Evolutionary conservation across 2,888 invertebrate species (phyloP).

Genomic region (Sphinx pinastri): DNA sequence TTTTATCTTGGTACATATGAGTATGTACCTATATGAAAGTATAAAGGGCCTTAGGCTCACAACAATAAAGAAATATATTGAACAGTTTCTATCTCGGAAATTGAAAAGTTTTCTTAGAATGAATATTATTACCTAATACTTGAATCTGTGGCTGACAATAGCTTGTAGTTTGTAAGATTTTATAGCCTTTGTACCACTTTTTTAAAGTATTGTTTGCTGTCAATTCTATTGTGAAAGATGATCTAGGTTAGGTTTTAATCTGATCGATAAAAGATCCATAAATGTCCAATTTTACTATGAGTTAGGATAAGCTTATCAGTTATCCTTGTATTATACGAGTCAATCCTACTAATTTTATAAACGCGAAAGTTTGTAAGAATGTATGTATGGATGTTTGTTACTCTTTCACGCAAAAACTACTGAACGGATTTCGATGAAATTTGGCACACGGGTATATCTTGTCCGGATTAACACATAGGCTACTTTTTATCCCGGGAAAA

Average conservation of each 20-base stretch:
- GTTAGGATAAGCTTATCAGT: too few relatives aligned
- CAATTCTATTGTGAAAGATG: not conserved
- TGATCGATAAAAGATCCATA: too few relatives aligned
- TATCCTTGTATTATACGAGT: too few relatives aligned
- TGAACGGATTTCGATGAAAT: too few relatives aligned
- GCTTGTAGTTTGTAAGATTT: not conserved
- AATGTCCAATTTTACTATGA: too few relatives aligned
- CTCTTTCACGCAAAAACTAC: too few relatives aligned
- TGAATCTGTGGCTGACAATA: constrained; percentile 3
- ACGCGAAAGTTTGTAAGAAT: too few relatives aligned
- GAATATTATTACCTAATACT: not conserved
- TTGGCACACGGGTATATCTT: too few relatives aligned
- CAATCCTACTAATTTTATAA: too few relatives aligned
- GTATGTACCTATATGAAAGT: not conserved
- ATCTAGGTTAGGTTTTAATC: not conserved
- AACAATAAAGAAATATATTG: not conserved
- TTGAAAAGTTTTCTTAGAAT: constrained; percentile 2
- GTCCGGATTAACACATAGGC: too few relatives aligned
- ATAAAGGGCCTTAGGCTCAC: not conserved
- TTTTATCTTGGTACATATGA: not conserved
- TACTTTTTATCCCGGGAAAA: too few relatives aligned
- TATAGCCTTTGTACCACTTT: not conserved
- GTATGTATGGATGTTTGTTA: too few relatives aligned
- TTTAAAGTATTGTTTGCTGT: not conserved
- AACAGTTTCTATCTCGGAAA: not conserved